A percentile compares a stretch with the other conserved stretches of the same genome.
Evolutionary conservation across 2,797 vertebrate genomes (phyloP).

Genomic region (Microchirus variegatus): DNA sequence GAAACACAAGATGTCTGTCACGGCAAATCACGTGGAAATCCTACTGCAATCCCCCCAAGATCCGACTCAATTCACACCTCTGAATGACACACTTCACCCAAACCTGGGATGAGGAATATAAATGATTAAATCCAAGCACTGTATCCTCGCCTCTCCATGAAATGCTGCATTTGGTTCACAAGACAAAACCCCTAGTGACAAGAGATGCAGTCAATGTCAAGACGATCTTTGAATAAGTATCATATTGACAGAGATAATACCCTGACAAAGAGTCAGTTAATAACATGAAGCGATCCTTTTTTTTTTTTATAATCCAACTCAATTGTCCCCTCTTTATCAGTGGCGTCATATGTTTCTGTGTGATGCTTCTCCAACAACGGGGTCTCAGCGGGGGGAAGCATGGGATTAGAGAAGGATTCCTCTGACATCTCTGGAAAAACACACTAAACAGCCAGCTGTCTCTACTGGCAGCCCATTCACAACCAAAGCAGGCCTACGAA

Average conservation of each 20-base stretch:
- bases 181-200: constrained; percentile 46
- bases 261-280: constrained; percentile 58
- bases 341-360: constrained; percentile 68
- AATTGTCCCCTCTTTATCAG: constrained; percentile 66
- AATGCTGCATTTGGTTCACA: constrained; percentile 32
- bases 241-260: constrained; percentile 42
- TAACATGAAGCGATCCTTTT: constrained; percentile 64
- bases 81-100: constrained; percentile 58
- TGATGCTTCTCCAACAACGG: constrained; percentile 69
- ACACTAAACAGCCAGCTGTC: constrained; percentile 52
- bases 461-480: constrained; percentile 52
- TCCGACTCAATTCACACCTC: constrained; percentile 61
- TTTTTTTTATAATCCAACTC: constrained; percentile 66
- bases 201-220: constrained; percentile 23
- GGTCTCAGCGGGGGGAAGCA: constrained; percentile 63
- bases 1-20: neutral
- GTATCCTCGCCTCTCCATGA: constrained; percentile 40
- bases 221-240: constrained; percentile 46
- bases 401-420: constrained; percentile 72
- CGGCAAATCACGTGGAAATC: constrained; percentile 43
- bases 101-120: constrained; percentile 47
- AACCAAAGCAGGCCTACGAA: constrained; percentile 18
- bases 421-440: constrained; percentile 61
- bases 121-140: constrained; percentile 58
- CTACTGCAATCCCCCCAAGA: constrained; percentile 48